Conservation (phyloP, 2,797 vertebrate genomes). For the Myotis findleyi region DNA sequence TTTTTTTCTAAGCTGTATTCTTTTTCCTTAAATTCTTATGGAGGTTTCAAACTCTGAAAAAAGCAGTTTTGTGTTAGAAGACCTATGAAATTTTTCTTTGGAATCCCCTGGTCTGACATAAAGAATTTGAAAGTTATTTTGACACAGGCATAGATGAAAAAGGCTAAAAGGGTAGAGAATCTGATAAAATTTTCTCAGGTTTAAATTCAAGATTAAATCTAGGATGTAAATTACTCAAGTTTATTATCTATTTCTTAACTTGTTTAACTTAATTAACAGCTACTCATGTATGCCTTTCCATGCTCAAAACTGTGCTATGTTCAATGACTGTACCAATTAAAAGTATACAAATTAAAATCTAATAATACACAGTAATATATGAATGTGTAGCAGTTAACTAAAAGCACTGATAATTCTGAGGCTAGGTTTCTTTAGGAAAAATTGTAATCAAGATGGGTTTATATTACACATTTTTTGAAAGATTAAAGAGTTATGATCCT, state of each 20-base stretch:
- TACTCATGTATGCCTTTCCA: slow-evolving; percentile 17
- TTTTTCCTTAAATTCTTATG: slow-evolving; percentile 38
- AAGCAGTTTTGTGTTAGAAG: slow-evolving; percentile 51
- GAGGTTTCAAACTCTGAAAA: background rate
- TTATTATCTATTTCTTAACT: slow-evolving; percentile 35
- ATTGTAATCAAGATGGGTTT: slow-evolving; percentile 36
- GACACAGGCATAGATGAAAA: background rate
- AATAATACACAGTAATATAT: background rate
- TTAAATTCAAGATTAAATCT: slow-evolving; percentile 64
- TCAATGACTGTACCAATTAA: slow-evolving; percentile 24
- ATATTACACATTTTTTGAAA: slow-evolving; percentile 23
- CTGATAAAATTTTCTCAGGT: slow-evolving; percentile 41
- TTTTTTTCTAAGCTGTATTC: background rate
- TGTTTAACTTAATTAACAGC: slow-evolving; percentile 44
- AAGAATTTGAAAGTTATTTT: slow-evolving; percentile 53
- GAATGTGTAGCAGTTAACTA: background rate
- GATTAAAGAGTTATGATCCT: background rate
- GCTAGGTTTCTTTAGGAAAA: slow-evolving; percentile 42
- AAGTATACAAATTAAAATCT: slow-evolving; percentile 55
- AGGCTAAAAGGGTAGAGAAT: background rate
- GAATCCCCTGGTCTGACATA: slow-evolving; percentile 16
- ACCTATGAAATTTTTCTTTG: slow-evolving; percentile 22
- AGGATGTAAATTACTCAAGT: slow-evolving; percentile 32
- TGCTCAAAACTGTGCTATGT: slow-evolving; percentile 31
- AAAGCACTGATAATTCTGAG: slow-evolving; percentile 34